These are phyloP conservation scores for Actinostola sp. DNA, from an alignment of 92 coral and sea anemone genomes.

Conservation along the genomic window DNA sequence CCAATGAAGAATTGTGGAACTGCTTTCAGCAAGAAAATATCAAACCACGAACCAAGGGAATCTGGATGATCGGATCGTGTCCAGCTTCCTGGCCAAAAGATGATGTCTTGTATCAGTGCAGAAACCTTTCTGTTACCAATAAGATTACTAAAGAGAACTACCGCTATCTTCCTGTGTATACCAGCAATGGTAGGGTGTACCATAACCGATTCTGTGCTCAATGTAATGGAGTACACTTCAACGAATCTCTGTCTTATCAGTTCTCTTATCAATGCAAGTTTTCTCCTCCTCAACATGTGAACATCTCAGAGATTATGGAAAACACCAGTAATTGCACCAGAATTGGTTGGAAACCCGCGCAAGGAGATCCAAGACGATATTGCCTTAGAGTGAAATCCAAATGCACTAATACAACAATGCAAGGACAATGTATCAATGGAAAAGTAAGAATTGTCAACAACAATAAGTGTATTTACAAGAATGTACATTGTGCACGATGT, in stretches of 20 bases:
- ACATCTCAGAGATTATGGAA: too few relatives aligned
- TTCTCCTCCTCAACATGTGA: background rate
- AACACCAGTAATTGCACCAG: background rate
- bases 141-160: slow-evolving; percentile 20
- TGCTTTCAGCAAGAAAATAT: background rate
- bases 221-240: slow-evolving; percentile 30
- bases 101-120: slow-evolving; percentile 18
- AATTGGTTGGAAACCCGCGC: background rate
- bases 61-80: slow-evolving; percentile 53
- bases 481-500: slow-evolving; percentile 24
- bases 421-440: slow-evolving; percentile 6
- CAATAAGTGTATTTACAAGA: background rate
- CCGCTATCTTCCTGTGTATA: slow-evolving; percentile 45
- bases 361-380: slow-evolving; percentile 23
- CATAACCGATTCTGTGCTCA: slow-evolving; percentile 56
- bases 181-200: slow-evolving; percentile 39
- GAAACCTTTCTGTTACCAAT: background rate
- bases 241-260: background rate
- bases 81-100: slow-evolving; percentile 27
- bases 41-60: slow-evolving; percentile 6
- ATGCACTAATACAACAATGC: background rate
- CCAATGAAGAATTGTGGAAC: slow-evolving; percentile 6
- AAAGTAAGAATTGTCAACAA: background rate
- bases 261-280: slow-evolving; percentile 7
- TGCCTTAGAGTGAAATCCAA: background rate